Conservation (phyloP, 2,797 vertebrate species). For the Cynodonichthys magdalenae region DNA sequence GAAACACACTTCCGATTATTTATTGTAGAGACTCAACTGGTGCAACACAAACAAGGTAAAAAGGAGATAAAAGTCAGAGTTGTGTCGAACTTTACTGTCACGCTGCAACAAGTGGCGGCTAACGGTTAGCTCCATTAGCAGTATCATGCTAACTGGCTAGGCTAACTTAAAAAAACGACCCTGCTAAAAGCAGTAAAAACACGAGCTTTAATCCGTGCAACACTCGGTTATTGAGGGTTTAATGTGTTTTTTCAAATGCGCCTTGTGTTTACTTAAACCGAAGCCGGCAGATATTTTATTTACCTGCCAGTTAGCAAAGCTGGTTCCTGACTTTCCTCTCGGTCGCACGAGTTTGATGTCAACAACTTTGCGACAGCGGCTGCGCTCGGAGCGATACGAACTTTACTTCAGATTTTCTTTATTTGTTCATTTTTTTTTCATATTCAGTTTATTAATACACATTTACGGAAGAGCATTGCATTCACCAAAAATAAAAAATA, state of each 20-base stretch:
- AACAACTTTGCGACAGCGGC: slow-evolving; percentile 47
- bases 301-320: slow-evolving; percentile 66
- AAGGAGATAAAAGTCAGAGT: neutral
- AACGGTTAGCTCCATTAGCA: slow-evolving; percentile 62
- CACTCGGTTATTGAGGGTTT: rapidly evolving
- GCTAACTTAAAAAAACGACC: slow-evolving; percentile 27
- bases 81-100: slow-evolving; percentile 23
- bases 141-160: slow-evolving; percentile 40
- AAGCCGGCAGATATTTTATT: neutral
- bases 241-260: rapidly evolving
- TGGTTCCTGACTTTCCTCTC: slow-evolving; percentile 61
- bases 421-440: no score
- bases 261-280: rapidly evolving
- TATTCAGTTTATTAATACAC: no score
- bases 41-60: neutral
- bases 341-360: slow-evolving; percentile 64
- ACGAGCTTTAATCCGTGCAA: neutral
- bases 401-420: no score
- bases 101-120: slow-evolving; percentile 66
- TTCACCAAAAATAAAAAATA: no score
- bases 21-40: neutral
- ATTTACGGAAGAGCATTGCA: no score
- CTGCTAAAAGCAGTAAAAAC: slow-evolving; percentile 4
- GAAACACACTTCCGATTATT: neutral
- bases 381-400: no score